These are phyloP conservation scores for Osmerus mordax DNA, from an alignment of 2,113 vertebrate genomes.

Conservation along the genomic window DNA sequence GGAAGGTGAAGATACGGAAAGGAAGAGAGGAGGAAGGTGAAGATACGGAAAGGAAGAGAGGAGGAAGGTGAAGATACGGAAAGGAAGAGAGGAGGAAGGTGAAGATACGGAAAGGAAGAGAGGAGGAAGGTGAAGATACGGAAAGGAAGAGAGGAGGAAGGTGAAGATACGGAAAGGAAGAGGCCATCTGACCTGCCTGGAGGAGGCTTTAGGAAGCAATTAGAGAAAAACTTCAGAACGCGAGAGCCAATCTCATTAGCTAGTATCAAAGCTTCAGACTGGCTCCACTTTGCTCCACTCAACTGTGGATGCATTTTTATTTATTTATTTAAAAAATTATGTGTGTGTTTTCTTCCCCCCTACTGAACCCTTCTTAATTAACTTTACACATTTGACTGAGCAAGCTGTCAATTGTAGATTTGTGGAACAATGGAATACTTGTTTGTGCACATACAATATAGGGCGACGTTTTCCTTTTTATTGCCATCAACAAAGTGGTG, in stretches of 20 bases:
- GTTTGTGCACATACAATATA: slow-evolving; percentile 66
- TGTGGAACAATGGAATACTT: slow-evolving; percentile 66
- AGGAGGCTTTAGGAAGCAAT: slow-evolving; percentile 67
- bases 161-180: slow-evolving; percentile 44
- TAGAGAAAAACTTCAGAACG: slow-evolving; percentile 64
- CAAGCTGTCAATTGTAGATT: slow-evolving; percentile 64
- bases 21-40: slow-evolving; percentile 38
- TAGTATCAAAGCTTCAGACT: slow-evolving; percentile 66
- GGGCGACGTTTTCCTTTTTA: slow-evolving; percentile 3
- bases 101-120: slow-evolving; percentile 24
- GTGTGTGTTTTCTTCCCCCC: slow-evolving; percentile 33
- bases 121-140: slow-evolving; percentile 43
- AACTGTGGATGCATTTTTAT: slow-evolving; percentile 51
- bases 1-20: slow-evolving; percentile 28
- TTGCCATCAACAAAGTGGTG: no score
- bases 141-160: slow-evolving; percentile 16
- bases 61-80: slow-evolving; percentile 19
- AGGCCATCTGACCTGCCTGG: slow-evolving; percentile 54
- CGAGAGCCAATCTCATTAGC: slow-evolving; percentile 72
- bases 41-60: slow-evolving; percentile 25
- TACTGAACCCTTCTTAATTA: slow-evolving; percentile 66
- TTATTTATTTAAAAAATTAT: slow-evolving; percentile 1
- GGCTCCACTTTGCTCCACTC: slow-evolving; percentile 47
- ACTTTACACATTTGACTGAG: slow-evolving; percentile 69
- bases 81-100: no score